Conservation (phyloP, 2,797 vertebrate genomes). For the Nannoperca obscura region DNA sequence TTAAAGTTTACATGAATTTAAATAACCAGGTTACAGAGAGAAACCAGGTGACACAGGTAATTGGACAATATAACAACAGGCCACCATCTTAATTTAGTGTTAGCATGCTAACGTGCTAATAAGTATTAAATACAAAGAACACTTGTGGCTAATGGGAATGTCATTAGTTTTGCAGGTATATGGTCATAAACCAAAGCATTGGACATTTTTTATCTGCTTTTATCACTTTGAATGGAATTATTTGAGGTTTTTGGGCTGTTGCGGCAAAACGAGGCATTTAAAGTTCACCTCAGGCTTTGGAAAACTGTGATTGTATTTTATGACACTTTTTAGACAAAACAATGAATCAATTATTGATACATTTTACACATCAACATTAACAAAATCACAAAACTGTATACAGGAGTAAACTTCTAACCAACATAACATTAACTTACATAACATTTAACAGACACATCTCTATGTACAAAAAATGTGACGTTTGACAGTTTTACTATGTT, state of each 20-base stretch:
- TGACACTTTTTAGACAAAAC: not conserved
- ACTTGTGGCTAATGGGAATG: too few relatives aligned
- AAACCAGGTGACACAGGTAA: too few relatives aligned
- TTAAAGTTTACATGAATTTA: too few relatives aligned
- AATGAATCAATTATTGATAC: not conserved
- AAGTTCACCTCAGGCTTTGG: not conserved
- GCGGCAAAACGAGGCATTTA: not conserved
- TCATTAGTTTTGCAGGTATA: too few relatives aligned
- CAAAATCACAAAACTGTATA: not conserved
- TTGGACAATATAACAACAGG: too few relatives aligned
- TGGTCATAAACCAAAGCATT: too few relatives aligned
- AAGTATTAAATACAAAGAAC: too few relatives aligned
- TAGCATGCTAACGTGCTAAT: not conserved
- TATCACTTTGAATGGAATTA: not conserved
- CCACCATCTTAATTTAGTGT: not conserved
- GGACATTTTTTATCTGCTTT: not conserved
- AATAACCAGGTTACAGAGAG: too few relatives aligned
- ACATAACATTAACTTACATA: not conserved
- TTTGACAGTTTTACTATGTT: not conserved
- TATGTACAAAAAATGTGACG: not conserved
- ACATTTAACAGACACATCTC: slow-evolving; percentile 5
- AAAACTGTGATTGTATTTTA: not conserved
- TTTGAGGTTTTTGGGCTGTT: not conserved
- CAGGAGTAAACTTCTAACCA: slow-evolving; percentile 7
- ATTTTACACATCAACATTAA: slow-evolving; percentile 4